phyloP scores from a whole-genome alignment of 2,113 vertebrate species.

The Haemorhous mexicanus region DNA sequence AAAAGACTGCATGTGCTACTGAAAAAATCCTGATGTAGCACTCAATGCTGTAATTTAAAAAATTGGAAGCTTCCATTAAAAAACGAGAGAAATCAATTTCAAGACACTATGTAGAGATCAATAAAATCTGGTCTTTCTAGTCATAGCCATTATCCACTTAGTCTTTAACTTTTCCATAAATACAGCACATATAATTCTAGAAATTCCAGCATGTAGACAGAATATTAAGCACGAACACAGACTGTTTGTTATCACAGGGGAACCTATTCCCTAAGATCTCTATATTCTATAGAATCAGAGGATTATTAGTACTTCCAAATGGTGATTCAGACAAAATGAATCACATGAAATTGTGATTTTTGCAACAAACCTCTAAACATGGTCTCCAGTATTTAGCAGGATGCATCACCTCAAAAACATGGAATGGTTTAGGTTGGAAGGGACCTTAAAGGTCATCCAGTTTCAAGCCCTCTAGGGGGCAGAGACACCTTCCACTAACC shows the following conservation, averaged over 20 bases:
- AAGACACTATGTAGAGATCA: neutral
- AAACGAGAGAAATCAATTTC: neutral
- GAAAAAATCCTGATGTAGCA: neutral
- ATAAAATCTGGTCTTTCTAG: neutral
- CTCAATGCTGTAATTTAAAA: neutral
- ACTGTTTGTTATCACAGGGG: neutral
- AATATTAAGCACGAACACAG: neutral
- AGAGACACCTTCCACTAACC: neutral
- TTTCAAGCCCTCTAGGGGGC: neutral
- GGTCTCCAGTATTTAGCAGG: neutral
- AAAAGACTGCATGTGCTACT: neutral
- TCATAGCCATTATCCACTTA: neutral
- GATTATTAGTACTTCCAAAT: neutral
- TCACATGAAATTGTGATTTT: neutral
- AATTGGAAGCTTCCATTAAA: neutral
- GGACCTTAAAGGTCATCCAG: neutral
- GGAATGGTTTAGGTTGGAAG: neutral
- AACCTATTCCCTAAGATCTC: neutral
- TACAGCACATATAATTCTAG: neutral
- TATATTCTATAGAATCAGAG: neutral
- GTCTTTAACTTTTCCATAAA: neutral
- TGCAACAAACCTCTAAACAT: neutral
- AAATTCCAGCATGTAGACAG: neutral
- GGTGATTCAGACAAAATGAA: neutral
- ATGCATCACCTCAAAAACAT: neutral